These are phyloP conservation scores for Hippocampus barbouri DNA, from an alignment of 2,113 vertebrate genomes.

Conservation along the genomic window DNA sequence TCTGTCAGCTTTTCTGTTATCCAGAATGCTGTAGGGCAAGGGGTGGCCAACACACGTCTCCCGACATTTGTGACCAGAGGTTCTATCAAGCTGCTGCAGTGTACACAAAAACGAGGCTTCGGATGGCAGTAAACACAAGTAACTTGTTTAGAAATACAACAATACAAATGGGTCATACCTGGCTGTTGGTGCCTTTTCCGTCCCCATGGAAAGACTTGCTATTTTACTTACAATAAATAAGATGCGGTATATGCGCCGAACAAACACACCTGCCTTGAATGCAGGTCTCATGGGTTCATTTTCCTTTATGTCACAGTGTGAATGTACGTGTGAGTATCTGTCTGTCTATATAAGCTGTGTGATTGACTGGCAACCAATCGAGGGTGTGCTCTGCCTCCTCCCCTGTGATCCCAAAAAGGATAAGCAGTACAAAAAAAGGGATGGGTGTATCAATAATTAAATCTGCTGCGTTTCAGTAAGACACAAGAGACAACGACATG, in stretches of 20 bases:
- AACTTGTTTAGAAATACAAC: background rate
- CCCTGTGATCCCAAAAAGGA: background rate
- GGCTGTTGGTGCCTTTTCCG: background rate
- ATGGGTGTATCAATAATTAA: background rate
- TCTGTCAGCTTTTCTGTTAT: background rate
- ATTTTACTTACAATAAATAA: background rate
- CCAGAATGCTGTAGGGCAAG: background rate
- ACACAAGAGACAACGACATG: background rate
- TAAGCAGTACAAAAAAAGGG: background rate
- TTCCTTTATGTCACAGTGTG: no score
- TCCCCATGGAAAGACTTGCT: background rate
- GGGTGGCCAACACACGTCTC: background rate
- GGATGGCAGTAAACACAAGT: background rate
- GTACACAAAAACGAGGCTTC: background rate
- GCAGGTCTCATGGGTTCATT: no score
- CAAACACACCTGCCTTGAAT: no score
- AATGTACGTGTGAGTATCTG: no score
- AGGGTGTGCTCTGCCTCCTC: background rate
- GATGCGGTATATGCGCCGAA: no score
- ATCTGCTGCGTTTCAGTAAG: background rate
- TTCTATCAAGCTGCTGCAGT: background rate
- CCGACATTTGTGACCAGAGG: background rate
- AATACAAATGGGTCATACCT: background rate
- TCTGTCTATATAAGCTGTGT: no score
- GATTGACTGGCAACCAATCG: no score